Percentiles rank a stretch among this genome's conserved stretches.
Conservation (phyloP, 1,140 invertebrate species). For the Battus philenor region DNA sequence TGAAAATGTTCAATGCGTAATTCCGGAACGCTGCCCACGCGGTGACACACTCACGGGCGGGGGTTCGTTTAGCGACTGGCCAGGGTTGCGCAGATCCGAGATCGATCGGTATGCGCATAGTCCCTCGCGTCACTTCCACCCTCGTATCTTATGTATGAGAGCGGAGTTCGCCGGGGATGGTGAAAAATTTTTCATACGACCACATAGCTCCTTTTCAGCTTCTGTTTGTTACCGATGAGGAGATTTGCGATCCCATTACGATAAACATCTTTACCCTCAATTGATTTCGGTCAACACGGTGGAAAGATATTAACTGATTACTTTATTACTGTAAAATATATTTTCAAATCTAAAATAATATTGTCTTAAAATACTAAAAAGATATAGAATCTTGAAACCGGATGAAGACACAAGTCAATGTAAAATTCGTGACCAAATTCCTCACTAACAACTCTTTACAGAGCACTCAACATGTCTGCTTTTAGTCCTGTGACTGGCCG, state of each 20-base stretch:
- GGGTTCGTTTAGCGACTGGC: conserved; percentile 35
- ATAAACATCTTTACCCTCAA: neutral
- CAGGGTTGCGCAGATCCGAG: conserved; percentile 35
- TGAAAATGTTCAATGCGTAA: conserved; percentile 49
- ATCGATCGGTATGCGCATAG: conserved; percentile 66
- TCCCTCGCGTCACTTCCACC: conserved; percentile 38
- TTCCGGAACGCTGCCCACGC: conserved; percentile 18
- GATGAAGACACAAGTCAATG: no score
- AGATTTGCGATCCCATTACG: conserved; percentile 4
- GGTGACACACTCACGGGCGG: conserved; percentile 6
- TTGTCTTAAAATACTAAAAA: no score
- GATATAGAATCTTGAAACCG: no score
- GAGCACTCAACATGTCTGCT: no score
- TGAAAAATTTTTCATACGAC: conserved; percentile 29
- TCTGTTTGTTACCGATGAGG: conserved; percentile 5
- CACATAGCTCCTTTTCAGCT: neutral
- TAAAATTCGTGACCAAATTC: no score
- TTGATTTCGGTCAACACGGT: no score
- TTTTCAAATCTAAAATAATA: no score
- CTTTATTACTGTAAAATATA: no score
- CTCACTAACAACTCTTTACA: no score
- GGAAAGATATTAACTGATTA: no score
- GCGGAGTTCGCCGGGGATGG: conserved; percentile 42
- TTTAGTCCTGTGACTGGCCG: no score
- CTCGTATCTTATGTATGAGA: conserved; percentile 70